Evolutionary conservation across 2,113 vertebrate genomes (phyloP), one percentile per base, ranked within the genome.

Genomic region (Upupa epops): DNA sequence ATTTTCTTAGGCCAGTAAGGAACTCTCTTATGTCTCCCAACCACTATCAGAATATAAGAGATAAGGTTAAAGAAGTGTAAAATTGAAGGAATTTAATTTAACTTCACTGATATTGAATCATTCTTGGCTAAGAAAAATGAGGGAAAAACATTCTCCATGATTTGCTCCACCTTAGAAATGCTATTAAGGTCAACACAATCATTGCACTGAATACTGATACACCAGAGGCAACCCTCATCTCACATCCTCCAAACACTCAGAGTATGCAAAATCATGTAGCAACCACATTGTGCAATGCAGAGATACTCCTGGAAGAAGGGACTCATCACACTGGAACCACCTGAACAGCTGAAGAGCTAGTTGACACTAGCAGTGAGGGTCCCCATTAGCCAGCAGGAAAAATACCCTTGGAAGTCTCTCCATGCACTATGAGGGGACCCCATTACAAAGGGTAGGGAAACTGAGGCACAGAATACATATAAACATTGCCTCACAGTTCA

Each of bases 221-320:
- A 55, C 19, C 25, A 17, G 36, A 5, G 9, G 2, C 40, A 56
- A 29, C 10, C 48, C 34, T 17, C 54, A n/a, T 21, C 42, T 63
- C 17, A 3, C 42, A 17, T 11, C 45, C 34, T 45, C n/a, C 65
- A 71, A 55, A 54, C 15, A 13, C 31, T 20, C 37, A 51, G 26
- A 58, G 45, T 7, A 0, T 4, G 26, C 5, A 65, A 60, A 74
- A 65, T 28, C 51, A 36, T 34, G 26, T 10, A 17, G 46, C 56
- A 37, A 15, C 3, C 17, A 11, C 0, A 2, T 1, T 63, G 1
- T 29, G 28, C 58, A 65, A 14, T 0, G 1, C 37, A 55, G n/a
- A 29, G 16, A 37, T n/a, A 5, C 11, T 29, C 46, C 36, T 80
- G 54, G 56, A 42, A 26, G 55, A 56, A 28, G 8, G 9, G 32